Evolutionary conservation across 1,140 invertebrate species (phyloP), one percentile per base, ranked within the genome.

Genomic region (Drosophila aff.): DNA sequence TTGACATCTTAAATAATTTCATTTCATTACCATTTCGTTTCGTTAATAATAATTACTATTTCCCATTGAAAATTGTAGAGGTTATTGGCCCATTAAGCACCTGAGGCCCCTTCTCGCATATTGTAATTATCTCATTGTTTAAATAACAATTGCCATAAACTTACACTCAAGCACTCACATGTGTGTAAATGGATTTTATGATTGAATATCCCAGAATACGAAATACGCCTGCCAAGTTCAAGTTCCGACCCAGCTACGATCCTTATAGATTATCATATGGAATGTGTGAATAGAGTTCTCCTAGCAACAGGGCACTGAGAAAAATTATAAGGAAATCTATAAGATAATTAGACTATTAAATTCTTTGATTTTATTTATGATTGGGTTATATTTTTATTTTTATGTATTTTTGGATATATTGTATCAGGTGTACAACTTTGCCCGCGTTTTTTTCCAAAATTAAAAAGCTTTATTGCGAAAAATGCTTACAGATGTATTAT

Each of bases 161-260:
- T 52, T 57, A 52, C 46, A 44, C 31, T 36, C 6, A 40, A 26
- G 28, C 46, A 21, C 31, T 41, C 47, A 71, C 26, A 13, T 23
- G 31, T 33, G 38, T 71, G 31, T 10, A 31, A 11, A 55, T 31
- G 15, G 13, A 10, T 43, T 69, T 53, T 38, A 71, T 71, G 67
- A 55, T 43, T 69, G 31, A 53, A 38, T 16, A 23, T 18, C 10
- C 16, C 38, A 28, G 36, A 46, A 31, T 23, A 16, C 7, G 18
- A 53, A 71, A 46, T 23, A 67, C 40, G 33, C 63, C 66, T 18
- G 63, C 67, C 63, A 71, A 71, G 67, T 71, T 71, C 67, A 71
- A 71, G 67, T 55, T 71, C 18, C 67, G 67, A 55, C 64, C 64
- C 33, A 67, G 15, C 40, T 67, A 49, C 62, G 59, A 38, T 47